Evolutionary conservation across 2,113 vertebrate species (phyloP).

Genomic region (Sebastes fasciatus): DNA sequence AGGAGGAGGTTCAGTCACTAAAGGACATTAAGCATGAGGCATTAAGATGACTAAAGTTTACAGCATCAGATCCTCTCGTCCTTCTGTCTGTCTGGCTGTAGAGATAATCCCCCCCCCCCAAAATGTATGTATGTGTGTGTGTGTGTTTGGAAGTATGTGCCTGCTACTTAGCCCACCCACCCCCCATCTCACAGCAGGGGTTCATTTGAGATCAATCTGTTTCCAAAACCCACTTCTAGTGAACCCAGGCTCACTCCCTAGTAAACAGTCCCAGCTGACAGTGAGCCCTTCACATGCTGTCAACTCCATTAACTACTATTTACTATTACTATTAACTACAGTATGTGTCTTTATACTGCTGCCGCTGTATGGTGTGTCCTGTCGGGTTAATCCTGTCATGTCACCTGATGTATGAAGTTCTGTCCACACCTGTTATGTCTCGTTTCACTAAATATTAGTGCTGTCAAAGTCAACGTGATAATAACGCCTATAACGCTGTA

Average conservation of each 20-base stretch:
- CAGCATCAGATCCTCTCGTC: slow-evolving; percentile 18
- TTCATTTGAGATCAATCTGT: slow-evolving; percentile 11
- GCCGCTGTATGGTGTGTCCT: background rate
- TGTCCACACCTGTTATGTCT: too few species aligned
- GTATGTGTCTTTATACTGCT: too few species aligned
- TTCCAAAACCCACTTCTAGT: slow-evolving; percentile 2
- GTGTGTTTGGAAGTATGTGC: background rate
- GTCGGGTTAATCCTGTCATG: background rate
- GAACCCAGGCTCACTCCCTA: background rate
- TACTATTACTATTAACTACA: too few species aligned
- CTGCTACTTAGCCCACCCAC: slow-evolving; percentile 7
- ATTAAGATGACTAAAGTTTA: slow-evolving; percentile 11
- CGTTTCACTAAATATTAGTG: too few species aligned
- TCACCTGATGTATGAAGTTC: background rate
- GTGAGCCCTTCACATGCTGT: background rate
- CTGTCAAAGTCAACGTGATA: too few species aligned
- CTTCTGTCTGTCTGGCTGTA: slow-evolving; percentile 33
- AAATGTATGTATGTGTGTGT: background rate
- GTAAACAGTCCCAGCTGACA: background rate
- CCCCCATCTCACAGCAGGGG: slow-evolving; percentile 16
- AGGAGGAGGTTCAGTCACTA: background rate
- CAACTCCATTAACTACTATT: too few species aligned
- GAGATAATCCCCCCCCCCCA: slow-evolving; percentile 11
- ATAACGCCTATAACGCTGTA: too few species aligned
- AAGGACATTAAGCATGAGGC: slow-evolving; percentile 1